A percentile compares a stretch with the other conserved stretches of the same genome.
Evolutionary conservation across 2,797 vertebrate species (phyloP).

Genomic region (Caiman crocodilus): DNA sequence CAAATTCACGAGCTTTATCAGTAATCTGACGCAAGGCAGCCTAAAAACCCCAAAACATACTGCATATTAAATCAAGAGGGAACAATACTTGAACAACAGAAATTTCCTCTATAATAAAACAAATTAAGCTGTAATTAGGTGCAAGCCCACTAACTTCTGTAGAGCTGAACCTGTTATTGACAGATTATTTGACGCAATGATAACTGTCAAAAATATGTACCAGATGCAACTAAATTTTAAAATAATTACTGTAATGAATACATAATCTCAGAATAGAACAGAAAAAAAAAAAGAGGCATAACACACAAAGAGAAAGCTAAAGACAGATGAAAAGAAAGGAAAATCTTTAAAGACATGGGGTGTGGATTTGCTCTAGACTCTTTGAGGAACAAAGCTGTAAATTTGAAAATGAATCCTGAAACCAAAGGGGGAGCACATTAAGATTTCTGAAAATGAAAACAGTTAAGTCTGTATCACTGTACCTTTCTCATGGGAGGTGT

Average conservation of each 20-base stretch:
- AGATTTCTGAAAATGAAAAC: neutral
- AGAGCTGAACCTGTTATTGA: neutral
- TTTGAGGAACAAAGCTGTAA: neutral
- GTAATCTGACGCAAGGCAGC: constrained; percentile 97
- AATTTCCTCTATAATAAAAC: neutral
- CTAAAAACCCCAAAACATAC: constrained; percentile 72
- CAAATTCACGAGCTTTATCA: constrained; percentile 98
- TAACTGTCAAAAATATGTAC: fast-evolving
- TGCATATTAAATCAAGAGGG: neutral
- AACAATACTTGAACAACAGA: neutral
- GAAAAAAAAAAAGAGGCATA: fast-evolving
- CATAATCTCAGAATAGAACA: neutral
- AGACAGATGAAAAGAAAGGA: neutral
- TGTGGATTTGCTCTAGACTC: fast-evolving
- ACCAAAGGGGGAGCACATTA: neutral
- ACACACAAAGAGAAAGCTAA: neutral
- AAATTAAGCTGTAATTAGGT: neutral
- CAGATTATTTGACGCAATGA: neutral
- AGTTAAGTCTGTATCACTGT: neutral
- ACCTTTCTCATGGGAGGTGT: constrained; percentile 99
- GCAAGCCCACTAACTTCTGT: neutral
- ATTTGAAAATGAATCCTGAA: neutral
- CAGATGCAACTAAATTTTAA: too few species aligned
- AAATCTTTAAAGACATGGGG: neutral
- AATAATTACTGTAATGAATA: neutral